Conservation (phyloP, 2,797 vertebrate genomes). For the Amblyraja radiata region DNA sequence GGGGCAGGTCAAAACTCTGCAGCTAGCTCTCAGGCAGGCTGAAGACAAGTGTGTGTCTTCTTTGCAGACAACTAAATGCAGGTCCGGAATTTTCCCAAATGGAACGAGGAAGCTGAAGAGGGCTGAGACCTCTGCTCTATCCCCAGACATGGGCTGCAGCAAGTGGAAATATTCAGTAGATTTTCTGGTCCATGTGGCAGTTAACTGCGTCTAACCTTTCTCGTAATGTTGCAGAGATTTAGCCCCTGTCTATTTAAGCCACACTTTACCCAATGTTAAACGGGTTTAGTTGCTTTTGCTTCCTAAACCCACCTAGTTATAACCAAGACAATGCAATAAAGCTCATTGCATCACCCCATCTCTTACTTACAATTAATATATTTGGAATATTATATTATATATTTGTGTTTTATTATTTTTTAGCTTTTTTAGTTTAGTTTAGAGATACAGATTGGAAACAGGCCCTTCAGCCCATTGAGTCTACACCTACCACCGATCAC, state of each 20-base stretch:
- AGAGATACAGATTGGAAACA: too few relatives aligned
- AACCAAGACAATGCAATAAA: background rate
- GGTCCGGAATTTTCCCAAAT: background rate
- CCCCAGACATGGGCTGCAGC: background rate
- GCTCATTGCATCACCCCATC: background rate
- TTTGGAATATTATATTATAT: too few relatives aligned
- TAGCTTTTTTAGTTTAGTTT: too few relatives aligned
- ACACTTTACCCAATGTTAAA: background rate
- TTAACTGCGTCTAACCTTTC: background rate
- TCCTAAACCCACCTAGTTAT: background rate
- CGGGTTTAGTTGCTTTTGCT: background rate
- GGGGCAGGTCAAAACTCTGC: too few relatives aligned
- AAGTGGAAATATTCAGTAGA: background rate
- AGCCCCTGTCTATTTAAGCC: background rate
- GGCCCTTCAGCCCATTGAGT: too few relatives aligned
- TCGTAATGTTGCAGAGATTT: background rate
- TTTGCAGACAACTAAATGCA: background rate
- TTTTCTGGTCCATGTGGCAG: too few relatives aligned
- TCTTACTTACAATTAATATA: background rate
- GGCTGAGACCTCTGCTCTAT: background rate
- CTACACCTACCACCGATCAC: too few relatives aligned
- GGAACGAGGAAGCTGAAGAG: background rate
- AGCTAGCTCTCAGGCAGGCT: too few relatives aligned
- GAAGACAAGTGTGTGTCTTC: too few relatives aligned
- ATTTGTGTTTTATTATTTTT: background rate